Percentiles rank a stretch among this genome's conserved stretches.
Evolutionary conservation across 1,140 invertebrate species (phyloP).

Genomic region (Hydropsyche tenuis): DNA sequence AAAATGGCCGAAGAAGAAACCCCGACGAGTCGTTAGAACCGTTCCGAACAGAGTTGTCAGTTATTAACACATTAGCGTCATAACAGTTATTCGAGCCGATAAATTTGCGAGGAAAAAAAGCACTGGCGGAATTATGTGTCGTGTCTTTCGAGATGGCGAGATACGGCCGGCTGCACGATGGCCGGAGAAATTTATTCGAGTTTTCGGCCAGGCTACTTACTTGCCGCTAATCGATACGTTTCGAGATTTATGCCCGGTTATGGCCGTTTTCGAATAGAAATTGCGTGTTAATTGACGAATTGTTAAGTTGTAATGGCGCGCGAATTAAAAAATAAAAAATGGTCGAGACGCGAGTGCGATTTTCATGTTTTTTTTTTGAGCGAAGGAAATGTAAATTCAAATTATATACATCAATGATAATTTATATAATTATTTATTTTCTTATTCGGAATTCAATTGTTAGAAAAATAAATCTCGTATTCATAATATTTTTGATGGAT

Average conservation of each 20-base stretch:
- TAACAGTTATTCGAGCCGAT: slow-evolving; percentile 15
- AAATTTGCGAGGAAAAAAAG: slow-evolving; percentile 11
- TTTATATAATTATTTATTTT: too few species aligned
- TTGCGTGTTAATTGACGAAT: slow-evolving; percentile 9
- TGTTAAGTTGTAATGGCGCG: too few species aligned
- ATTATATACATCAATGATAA: too few species aligned
- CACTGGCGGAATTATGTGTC: slow-evolving; percentile 11
- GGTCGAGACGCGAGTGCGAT: too few species aligned
- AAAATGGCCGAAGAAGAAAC: background rate
- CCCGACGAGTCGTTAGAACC: background rate
- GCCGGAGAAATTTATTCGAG: slow-evolving; percentile 19
- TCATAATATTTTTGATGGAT: too few species aligned
- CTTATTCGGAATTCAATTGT: too few species aligned
- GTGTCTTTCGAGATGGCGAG: slow-evolving; percentile 16
- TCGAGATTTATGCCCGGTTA: slow-evolving; percentile 5
- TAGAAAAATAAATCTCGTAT: too few species aligned
- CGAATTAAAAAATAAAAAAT: too few species aligned
- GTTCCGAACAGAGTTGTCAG: slow-evolving; percentile 17
- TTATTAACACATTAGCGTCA: slow-evolving; percentile 28
- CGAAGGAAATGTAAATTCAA: too few species aligned
- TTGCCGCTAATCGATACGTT: slow-evolving; percentile 19
- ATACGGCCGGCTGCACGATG: slow-evolving; percentile 10
- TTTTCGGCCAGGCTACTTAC: slow-evolving; percentile 5
- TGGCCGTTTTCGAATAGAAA: background rate
- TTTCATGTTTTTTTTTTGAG: too few species aligned